Base-by-base conservation (phyloP, 2,113 vertebrate genomes). In the Todiramphus saurophagus region DNA sequence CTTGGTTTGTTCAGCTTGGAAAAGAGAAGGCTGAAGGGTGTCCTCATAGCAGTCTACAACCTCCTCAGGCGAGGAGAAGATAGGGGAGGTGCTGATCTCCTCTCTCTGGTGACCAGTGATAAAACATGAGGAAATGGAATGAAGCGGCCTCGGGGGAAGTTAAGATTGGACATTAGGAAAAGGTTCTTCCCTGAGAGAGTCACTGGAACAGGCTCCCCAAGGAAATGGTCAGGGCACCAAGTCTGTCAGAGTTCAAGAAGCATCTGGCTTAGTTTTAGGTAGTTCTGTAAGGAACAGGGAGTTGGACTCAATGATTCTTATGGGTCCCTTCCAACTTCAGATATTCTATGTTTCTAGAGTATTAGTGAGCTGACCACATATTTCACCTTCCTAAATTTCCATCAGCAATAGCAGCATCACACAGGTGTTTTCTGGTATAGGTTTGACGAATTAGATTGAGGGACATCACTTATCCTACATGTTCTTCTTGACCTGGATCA, bases 21-120 rank as follows among this genome's bases (percentile, higher is more conserved):
- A 59, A 62, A 62, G 44, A 68, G 23, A 48, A 59, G 63, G 23
- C 7, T 67, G 33, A 76, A 19, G 9, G 0, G 4, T 31, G 25
- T 69, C 18, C 13, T 30, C 11, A 27, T 69, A 0, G 0, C 43
- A 41, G 33, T 31, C 35, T 69, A n/a, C 68, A 73, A 6, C 21
- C 37, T 82, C 60, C 39, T 20, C 20, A 80, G 44, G 43, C 27
- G 24, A 4, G 21, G 20, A 68, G 48, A 0, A 0, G 66, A 67
- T 12, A 31, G 19, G 0, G 1, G 8, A 79, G 13, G 17, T 70
- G 23, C 33, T 53, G 37, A 30, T 58, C 31, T 80, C 9, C 43
- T 56, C 53, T 60, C 37, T 30, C 43, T 89, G 41, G 31, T 58
- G 46, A 66, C 12, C 51, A 62, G 23, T 0, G 0, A 6, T 12